phyloP scores from a whole-genome alignment of 2,888 invertebrate genomes.

The Allolobophora icterica region DNA sequence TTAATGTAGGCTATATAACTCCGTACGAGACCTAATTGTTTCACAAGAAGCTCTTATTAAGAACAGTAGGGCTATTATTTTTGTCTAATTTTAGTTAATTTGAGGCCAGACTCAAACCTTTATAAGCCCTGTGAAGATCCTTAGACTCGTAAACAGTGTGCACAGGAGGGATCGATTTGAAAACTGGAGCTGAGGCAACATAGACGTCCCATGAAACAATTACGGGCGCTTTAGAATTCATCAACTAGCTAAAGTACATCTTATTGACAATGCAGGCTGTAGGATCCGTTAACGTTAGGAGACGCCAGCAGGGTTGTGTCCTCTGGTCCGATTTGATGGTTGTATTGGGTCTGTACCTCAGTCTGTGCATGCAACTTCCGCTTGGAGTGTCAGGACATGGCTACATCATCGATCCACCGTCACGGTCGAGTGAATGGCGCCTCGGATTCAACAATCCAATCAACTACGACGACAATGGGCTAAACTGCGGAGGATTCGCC shows the following conservation, averaged over 20 bases:
- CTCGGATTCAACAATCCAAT: slow-evolving; percentile 25
- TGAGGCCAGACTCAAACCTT: background rate
- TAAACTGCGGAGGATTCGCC: slow-evolving; percentile 32
- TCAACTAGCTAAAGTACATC: background rate
- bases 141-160: background rate
- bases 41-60: background rate
- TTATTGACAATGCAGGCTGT: background rate
- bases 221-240: background rate
- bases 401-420: slow-evolving; percentile 29
- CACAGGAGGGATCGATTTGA: background rate
- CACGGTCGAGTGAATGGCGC: slow-evolving; percentile 33
- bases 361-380: slow-evolving; percentile 1
- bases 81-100: background rate
- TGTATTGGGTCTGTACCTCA: background rate
- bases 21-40: too few species aligned
- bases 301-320: background rate
- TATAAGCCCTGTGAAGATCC: background rate
- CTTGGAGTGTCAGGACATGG: slow-evolving; percentile 34
- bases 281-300: background rate
- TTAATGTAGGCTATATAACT: too few species aligned
- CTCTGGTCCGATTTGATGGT: background rate
- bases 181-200: background rate
- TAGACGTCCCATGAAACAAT: background rate
- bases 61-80: background rate
- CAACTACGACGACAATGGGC: slow-evolving; percentile 32